Conservation (phyloP, 1,140 invertebrate species). For the Epicauta chinensis region DNA sequence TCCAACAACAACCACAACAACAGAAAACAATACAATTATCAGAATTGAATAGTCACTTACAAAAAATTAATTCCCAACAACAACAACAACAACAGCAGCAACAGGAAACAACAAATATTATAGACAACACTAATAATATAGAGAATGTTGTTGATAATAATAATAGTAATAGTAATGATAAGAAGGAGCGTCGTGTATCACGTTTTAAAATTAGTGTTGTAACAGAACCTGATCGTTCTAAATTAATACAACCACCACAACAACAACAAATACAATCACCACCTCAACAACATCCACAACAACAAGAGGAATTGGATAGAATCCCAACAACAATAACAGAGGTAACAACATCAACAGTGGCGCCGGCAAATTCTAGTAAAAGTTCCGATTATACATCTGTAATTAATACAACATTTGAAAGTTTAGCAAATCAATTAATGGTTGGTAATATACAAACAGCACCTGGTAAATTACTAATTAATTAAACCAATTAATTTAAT, state of each 20-base stretch:
- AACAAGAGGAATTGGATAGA: constrained; percentile 3
- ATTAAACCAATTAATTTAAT: neutral
- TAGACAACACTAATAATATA: constrained; percentile 9
- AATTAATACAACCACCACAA: constrained; percentile 23
- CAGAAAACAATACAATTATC: constrained; percentile 22
- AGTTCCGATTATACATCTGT: constrained; percentile 28
- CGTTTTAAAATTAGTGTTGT: constrained; percentile 42
- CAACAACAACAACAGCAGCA: neutral
- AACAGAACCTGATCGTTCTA: constrained; percentile 37
- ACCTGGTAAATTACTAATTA: neutral
- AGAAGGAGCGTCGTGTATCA: constrained; percentile 34
- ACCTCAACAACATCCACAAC: neutral
- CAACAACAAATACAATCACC: constrained; percentile 13
- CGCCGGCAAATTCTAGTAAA: neutral
- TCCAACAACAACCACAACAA: neutral
- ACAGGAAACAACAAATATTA: neutral
- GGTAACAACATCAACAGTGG: neutral
- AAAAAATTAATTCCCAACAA: constrained; percentile 27
- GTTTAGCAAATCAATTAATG: neutral
- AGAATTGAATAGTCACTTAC: constrained; percentile 32
- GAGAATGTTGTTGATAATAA: constrained; percentile 18
- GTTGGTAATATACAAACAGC: neutral
- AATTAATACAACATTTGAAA: constrained; percentile 32
- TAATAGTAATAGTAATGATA: neutral
- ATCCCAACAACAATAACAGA: neutral